Conservation (phyloP, 2,113 vertebrate genomes). For the Pterophyllum scalare region DNA sequence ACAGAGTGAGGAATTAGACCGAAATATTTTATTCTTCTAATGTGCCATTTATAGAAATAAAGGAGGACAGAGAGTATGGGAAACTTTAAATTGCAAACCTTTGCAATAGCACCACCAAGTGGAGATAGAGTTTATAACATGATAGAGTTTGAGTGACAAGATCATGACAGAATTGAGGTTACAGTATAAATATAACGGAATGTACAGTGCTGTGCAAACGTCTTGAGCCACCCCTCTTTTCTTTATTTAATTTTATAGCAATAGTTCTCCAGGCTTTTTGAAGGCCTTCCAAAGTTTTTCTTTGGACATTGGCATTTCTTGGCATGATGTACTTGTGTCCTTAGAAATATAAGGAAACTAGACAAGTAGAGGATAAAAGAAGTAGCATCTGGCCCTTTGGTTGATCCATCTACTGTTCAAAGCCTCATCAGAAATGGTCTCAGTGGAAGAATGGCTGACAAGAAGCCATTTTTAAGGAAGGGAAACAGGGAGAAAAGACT, state of each 20-base stretch:
- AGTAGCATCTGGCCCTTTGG: background rate
- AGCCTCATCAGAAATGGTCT: background rate
- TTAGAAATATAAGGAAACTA: background rate
- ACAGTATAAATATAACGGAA: background rate
- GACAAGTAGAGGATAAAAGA: background rate
- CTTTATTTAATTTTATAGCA: background rate
- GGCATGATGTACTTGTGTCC: background rate
- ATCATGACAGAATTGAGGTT: background rate
- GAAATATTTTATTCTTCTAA: slow-evolving; percentile 2
- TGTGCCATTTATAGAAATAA: background rate
- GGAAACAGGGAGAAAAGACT: background rate
- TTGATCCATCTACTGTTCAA: background rate
- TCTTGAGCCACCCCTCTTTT: background rate
- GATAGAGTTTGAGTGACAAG: background rate
- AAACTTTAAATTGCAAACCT: background rate
- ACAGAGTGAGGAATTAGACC: background rate
- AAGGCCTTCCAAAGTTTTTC: background rate
- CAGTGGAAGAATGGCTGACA: background rate
- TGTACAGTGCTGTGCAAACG: background rate
- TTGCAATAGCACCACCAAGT: slow-evolving; percentile 45
- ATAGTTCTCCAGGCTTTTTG: background rate
- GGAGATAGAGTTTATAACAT: slow-evolving; percentile 23
- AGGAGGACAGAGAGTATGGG: background rate
- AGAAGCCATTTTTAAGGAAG: background rate
- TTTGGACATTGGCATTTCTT: background rate